Conservation (phyloP, 2,113 vertebrate species). For the Coptodon bakossiorum region DNA sequence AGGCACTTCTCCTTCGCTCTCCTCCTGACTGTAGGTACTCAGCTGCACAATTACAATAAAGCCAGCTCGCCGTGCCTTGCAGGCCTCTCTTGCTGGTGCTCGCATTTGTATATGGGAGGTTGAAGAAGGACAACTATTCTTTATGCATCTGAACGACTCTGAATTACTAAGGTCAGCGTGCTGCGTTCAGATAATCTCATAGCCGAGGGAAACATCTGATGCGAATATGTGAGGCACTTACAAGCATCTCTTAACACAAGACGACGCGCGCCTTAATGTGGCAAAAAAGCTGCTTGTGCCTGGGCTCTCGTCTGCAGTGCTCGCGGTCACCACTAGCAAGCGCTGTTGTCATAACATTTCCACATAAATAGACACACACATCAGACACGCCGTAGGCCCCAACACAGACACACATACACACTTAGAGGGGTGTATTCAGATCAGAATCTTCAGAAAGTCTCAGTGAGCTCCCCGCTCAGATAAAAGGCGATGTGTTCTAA, state of each 20-base stretch:
- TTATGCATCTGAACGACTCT: slow-evolving; percentile 41
- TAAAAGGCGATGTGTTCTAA: slow-evolving; percentile 63
- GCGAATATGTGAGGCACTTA: slow-evolving; percentile 24
- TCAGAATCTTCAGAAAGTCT: slow-evolving; percentile 62
- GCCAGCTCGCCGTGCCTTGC: slow-evolving; percentile 27
- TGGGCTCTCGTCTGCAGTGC: slow-evolving; percentile 36
- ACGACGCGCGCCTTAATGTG: neutral
- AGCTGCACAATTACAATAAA: slow-evolving; percentile 55
- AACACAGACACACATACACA: slow-evolving; percentile 22
- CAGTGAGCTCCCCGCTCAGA: slow-evolving; percentile 62
- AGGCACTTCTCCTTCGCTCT: slow-evolving; percentile 25
- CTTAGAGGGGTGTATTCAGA: slow-evolving; percentile 59
- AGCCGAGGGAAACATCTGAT: slow-evolving; percentile 15
- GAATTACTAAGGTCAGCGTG: slow-evolving; percentile 40
- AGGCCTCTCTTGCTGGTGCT: slow-evolving; percentile 33
- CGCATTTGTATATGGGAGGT: slow-evolving; percentile 17
- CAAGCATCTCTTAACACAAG: neutral
- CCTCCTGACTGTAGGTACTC: slow-evolving; percentile 50
- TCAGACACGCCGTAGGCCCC: slow-evolving; percentile 38
- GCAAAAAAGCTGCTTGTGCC: neutral
- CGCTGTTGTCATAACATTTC: slow-evolving; percentile 57
- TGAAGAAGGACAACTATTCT: slow-evolving; percentile 38
- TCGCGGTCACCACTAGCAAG: slow-evolving; percentile 67
- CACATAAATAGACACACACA: neutral
- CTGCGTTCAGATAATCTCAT: slow-evolving; percentile 28